Evolutionary conservation across 2,797 vertebrate genomes (phyloP), one percentile per base, ranked within the genome.

Genomic region (Oreonectes daqikongensis): DNA sequence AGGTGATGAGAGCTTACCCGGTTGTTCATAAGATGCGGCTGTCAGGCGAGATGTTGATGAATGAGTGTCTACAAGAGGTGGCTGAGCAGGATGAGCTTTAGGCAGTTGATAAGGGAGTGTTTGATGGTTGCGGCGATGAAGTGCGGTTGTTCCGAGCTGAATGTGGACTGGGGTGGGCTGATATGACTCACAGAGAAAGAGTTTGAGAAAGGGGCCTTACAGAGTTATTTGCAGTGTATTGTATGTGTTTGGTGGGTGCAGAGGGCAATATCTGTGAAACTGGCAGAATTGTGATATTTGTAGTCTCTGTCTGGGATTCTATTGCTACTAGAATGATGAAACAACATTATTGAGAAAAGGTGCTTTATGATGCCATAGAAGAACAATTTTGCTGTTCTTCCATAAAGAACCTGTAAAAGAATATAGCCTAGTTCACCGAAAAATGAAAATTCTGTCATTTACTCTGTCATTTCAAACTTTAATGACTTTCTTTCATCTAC

Each of bases 1-100:
- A 52, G 73, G 64, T 42, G 64, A 75, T 75, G 73, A 59, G 64
- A 68, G 52, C 73, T 75, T 35, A 75, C 64, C 59, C n/a, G n/a
- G 64, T 52, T 68, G 64, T 48, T 75, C 64, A 75, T 46, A 60
- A 59, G 73, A 68, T 75, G 73, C 22, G 38, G 73, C 73, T 68
- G 73, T 68, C 73, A 75, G 53, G 20, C 64, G 18, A 18, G 28
- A 75, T 68, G 38, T 68, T 68, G 73, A 75, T 57, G 73, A 75
- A 75, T 48, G 64, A 75, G 40, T 46, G 73, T 75, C 64, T 68
- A 46, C 28, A 35, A 59, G 64, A 75, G 52, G 63, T 68, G 64
- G 64, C 64, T 48, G 52, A 46, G 64, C 64, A 35, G 40, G 64
- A 68, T 59, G 40, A 28, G 28, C 67, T 75, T 68, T 35, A 38